Conservation (phyloP, 2,113 vertebrate genomes). For the Bombycilla garrulus region DNA sequence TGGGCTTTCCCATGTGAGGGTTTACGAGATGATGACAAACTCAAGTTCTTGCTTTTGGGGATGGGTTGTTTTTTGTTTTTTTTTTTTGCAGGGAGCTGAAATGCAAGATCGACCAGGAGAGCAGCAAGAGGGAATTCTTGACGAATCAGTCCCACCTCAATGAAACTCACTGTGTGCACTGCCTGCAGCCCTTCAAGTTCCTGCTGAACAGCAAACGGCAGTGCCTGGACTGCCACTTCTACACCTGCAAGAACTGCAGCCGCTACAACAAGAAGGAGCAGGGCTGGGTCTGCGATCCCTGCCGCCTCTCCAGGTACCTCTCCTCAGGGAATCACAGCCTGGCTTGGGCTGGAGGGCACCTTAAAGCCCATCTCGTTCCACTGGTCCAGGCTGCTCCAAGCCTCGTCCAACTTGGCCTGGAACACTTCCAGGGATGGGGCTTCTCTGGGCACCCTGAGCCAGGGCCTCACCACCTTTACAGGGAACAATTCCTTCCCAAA, state of each 20-base stretch:
- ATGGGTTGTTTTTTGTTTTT: background rate
- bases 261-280: conserved; percentile 81
- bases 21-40: background rate
- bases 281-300: conserved; percentile 88
- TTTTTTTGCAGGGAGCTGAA: conserved; percentile 79
- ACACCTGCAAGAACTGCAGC: conserved; percentile 84
- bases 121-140: conserved; percentile 82
- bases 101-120: conserved; percentile 82
- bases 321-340: background rate
- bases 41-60: background rate
- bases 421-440: background rate
- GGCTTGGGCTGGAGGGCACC: background rate
- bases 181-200: conserved; percentile 89
- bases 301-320: conserved; percentile 81
- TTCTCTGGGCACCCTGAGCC: background rate
- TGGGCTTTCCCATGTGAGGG: background rate
- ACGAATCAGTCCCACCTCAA: conserved; percentile 75
- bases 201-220: conserved; percentile 80
- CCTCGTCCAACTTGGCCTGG: fast-evolving
- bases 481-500: background rate
- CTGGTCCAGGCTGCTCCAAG: background rate
- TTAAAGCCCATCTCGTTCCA: fast-evolving
- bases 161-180: conserved; percentile 84
- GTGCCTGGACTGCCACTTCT: conserved; percentile 85
- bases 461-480: background rate